These are phyloP conservation scores for Amazona finschi DNA, from an alignment of 2,797 vertebrate species.

Conservation along the genomic window DNA sequence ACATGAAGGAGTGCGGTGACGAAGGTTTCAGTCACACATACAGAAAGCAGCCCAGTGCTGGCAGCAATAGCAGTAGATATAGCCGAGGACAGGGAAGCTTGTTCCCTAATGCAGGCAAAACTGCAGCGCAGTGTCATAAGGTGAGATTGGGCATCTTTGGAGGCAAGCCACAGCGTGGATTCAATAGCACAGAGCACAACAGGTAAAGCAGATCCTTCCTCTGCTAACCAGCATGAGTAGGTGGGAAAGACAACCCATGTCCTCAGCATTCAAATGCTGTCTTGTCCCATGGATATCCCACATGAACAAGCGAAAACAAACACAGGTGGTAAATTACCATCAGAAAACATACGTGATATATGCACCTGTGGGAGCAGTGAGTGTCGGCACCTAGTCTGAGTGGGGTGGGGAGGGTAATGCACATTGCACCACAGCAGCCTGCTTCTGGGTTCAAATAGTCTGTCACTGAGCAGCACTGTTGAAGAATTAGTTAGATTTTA, in stretches of 20 bases:
- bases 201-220: conserved; percentile 15
- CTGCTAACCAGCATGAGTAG: background rate
- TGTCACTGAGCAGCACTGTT: background rate
- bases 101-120: conserved; percentile 39
- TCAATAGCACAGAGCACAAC: background rate
- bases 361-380: background rate
- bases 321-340: conserved; percentile 73
- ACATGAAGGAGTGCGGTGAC: conserved; percentile 35
- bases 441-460: conserved; percentile 11
- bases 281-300: conserved; percentile 76
- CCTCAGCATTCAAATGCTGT: conserved; percentile 71
- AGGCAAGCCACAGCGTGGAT: conserved; percentile 1
- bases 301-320: conserved; percentile 66
- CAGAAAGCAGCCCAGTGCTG: conserved; percentile 23
- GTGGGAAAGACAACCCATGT: conserved; percentile 74
- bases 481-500: background rate
- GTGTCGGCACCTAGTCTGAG: background rate
- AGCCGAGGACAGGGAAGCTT: background rate
- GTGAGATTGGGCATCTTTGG: conserved; percentile 45
- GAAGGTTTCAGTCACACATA: conserved; percentile 42
- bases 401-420: background rate
- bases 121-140: conserved; percentile 27
- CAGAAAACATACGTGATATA: conserved; percentile 62
- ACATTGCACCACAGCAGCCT: background rate
- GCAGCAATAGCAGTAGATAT: conserved; percentile 8